Evolutionary conservation across 2,888 invertebrate genomes (phyloP), one percentile per base, ranked within the genome.

Genomic region (Physocephala rufipes): DNA sequence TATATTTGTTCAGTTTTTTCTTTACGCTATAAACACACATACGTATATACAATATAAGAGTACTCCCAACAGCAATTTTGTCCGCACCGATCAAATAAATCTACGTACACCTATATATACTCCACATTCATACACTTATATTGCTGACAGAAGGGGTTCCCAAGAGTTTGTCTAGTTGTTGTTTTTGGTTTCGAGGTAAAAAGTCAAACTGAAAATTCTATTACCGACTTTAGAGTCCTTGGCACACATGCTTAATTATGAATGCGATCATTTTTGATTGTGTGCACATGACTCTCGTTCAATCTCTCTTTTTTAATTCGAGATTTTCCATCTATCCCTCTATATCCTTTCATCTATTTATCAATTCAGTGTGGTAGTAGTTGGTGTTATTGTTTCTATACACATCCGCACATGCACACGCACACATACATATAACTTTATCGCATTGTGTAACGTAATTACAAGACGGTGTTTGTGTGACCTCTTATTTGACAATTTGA

Each of bases 221-320:
- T 77, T 77, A 76, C 77, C 76, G 78, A 78, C 78, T 78, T 79
- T 79, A 78, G n/a, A n/a, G 81, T 78, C 79, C 76, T 76, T 78
- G 75, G 75, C 77, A 78, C 79, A 80, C 80, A 79, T 79, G 78
- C 78, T 84, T 81, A 85, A 84, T 85, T 82, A 84, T 84, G 85
- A 79, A 49, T 58, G 36, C 9, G 85, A 79, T 80, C 82, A 84
- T 83, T 84, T 84, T 77, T 81, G 73, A 62, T 36, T 68, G 51
- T 67, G 67, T 43, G 67, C 26, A 26, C 19, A 59, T 16, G 13
- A 21, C 36, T 43, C n/a, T 36, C 16, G 55, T 58, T 21, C 53
- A 47, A 7, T 36, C 36, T 36, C 36, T 7, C 9, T 47, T 9
- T 47, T 47, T 47, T 47, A 47, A 36, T 9, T 36, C 36, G 9